phyloP scores from a whole-genome alignment of 1,140 invertebrate genomes.

The Microvelia longipes region DNA sequence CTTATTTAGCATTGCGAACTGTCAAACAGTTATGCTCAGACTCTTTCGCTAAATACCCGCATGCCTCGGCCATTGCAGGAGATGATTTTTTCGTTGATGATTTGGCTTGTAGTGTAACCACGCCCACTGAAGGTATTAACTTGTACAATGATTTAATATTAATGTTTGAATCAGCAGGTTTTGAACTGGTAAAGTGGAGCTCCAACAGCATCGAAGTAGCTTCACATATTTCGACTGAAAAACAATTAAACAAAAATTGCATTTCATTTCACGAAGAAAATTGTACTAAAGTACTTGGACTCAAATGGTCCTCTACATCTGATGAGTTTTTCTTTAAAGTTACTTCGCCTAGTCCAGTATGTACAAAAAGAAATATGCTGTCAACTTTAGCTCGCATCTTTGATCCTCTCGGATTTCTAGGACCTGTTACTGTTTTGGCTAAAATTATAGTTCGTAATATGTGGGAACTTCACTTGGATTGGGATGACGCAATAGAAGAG shows the following conservation, averaged over 20 bases:
- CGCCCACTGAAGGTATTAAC: background rate
- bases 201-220: background rate
- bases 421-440: background rate
- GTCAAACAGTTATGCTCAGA: background rate
- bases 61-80: background rate
- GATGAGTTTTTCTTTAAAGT: background rate
- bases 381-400: background rate
- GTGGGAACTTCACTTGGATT: background rate
- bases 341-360: background rate
- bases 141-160: background rate
- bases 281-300: background rate
- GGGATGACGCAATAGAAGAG: background rate
- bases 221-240: background rate
- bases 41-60: background rate
- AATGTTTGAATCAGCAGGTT: background rate
- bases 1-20: background rate
- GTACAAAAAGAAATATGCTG: background rate
- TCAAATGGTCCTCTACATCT: background rate
- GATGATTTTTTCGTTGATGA: background rate
- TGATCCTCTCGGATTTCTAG: background rate
- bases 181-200: background rate
- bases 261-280: background rate
- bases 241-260: background rate
- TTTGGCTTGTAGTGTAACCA: background rate
- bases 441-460: background rate